Conservation (phyloP, 1,140 invertebrate genomes). For the Idris sp. region DNA sequence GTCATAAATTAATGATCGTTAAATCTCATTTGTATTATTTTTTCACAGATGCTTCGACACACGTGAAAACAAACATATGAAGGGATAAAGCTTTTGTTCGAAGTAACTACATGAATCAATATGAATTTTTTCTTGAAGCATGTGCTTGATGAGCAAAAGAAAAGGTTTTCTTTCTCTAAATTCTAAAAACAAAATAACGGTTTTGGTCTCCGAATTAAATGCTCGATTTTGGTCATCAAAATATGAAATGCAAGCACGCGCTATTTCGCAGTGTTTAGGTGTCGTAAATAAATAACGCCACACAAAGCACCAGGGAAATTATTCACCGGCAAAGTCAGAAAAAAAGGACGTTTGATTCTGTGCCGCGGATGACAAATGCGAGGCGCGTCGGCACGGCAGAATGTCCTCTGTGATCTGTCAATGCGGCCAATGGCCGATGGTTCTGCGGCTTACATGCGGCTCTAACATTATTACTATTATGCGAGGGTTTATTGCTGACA, state of each 20-base stretch:
- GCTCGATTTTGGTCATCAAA: conserved; percentile 44
- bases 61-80: too few relatives aligned
- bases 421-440: conserved; percentile 62
- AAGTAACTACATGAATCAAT: too few relatives aligned
- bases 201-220: conserved; percentile 48
- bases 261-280: conserved; percentile 45
- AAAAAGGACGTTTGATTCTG: conserved; percentile 56
- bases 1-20: conserved; percentile 8
- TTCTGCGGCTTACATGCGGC: conserved; percentile 62
- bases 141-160: too few relatives aligned
- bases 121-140: too few relatives aligned
- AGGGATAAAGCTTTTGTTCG: too few relatives aligned
- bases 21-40: not conserved
- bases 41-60: too few relatives aligned
- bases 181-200: too few relatives aligned
- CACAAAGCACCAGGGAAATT: conserved; percentile 59
- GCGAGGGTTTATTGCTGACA: conserved; percentile 71
- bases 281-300: conserved; percentile 58
- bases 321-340: conserved; percentile 55
- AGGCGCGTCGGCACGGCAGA: conserved; percentile 64
- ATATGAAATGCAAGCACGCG: conserved; percentile 47
- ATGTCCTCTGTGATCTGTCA: conserved; percentile 69
- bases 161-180: too few relatives aligned
- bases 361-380: conserved; percentile 65
- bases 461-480: conserved; percentile 74